Evolutionary conservation across 1,140 invertebrate species (phyloP).

Genomic region (Oedothorax gibbosus): DNA sequence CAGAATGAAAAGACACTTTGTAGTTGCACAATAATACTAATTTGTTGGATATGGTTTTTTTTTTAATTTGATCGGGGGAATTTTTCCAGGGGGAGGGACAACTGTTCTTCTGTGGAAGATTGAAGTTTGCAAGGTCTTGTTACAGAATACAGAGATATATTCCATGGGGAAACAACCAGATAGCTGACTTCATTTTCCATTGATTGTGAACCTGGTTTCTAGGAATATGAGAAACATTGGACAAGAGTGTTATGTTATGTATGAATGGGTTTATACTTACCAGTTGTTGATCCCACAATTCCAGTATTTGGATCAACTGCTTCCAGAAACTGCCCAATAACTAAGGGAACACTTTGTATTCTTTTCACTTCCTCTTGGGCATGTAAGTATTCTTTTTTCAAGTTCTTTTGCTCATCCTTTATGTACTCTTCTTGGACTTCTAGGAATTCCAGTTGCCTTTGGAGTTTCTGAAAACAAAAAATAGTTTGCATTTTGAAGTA

Average conservation of each 20-base stretch:
- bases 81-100: no score
- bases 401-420: conserved; percentile 97
- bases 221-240: no score
- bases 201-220: no score
- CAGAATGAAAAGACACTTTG: no score
- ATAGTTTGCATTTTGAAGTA: background rate
- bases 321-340: conserved; percentile 98
- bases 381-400: conserved; percentile 97
- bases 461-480: conserved; percentile 78
- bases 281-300: conserved; percentile 86
- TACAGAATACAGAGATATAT: no score
- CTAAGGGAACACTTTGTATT: conserved; percentile 96
- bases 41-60: no score
- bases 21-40: no score
- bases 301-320: conserved; percentile 98
- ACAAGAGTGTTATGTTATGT: no score
- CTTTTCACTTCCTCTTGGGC: conserved; percentile 96
- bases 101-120: no score
- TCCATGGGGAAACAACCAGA: no score
- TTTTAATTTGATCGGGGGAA: no score
- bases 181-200: no score
- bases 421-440: conserved; percentile 99
- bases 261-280: conserved; percentile 65
- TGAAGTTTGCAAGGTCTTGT: conserved; percentile 33
- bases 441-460: conserved; percentile 94